Conservation (phyloP, 2,797 vertebrate species). For the Sebastes matsubarae region DNA sequence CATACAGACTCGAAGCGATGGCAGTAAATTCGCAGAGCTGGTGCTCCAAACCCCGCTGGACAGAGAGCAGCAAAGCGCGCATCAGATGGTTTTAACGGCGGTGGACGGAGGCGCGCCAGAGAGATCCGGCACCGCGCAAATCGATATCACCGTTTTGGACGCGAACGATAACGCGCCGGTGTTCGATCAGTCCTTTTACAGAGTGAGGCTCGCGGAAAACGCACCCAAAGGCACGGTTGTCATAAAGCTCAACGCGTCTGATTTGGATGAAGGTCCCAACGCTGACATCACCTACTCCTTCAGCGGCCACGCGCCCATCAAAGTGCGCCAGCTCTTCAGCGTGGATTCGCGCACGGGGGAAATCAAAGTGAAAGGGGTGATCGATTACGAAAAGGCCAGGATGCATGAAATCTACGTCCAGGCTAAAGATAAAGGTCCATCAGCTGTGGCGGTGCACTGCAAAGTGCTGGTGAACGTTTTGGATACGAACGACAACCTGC, state of each 20-base stretch:
- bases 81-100: slow-evolving; percentile 88
- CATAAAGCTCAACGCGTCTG: slow-evolving; percentile 89
- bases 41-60: slow-evolving; percentile 88
- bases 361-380: slow-evolving; percentile 86
- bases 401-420: slow-evolving; percentile 92
- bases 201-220: slow-evolving; percentile 87
- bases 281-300: slow-evolving; percentile 91
- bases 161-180: slow-evolving; percentile 92
- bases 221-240: slow-evolving; percentile 86
- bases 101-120: slow-evolving; percentile 90
- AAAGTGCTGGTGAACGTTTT: slow-evolving; percentile 90
- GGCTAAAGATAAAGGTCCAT: slow-evolving; percentile 91
- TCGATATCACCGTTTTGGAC: slow-evolving; percentile 88
- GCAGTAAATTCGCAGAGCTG: slow-evolving; percentile 91
- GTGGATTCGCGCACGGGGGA: slow-evolving; percentile 88
- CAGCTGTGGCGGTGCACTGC: slow-evolving; percentile 90
- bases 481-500: slow-evolving; percentile 91
- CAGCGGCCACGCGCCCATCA: slow-evolving; percentile 87
- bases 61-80: slow-evolving; percentile 86
- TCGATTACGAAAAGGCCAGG: slow-evolving; percentile 90
- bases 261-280: slow-evolving; percentile 90
- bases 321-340: slow-evolving; percentile 88
- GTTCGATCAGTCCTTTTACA: slow-evolving; percentile 89
- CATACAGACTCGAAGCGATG: slow-evolving; percentile 88
- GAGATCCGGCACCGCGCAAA: slow-evolving; percentile 85